Base-by-base conservation (phyloP, 2,888 invertebrate species). In the Lordiphosa andalusiaca region DNA sequence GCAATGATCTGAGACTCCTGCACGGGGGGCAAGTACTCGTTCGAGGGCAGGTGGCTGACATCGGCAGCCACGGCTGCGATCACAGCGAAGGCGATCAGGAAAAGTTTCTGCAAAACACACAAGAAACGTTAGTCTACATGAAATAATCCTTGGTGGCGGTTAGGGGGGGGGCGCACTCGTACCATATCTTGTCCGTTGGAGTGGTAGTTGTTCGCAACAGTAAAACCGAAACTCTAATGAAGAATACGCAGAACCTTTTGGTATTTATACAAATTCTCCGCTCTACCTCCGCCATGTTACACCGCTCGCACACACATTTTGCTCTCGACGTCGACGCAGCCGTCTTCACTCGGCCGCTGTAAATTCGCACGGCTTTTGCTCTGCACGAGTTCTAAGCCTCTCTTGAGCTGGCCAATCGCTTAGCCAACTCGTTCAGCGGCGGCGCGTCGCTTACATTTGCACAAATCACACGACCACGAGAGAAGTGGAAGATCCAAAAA, bases 181-280 rank as follows among this genome's bases (percentile, higher is more conserved):
- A 84, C 84, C 84, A 84, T 84, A 7, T 73, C 9, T 73, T 85
- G 53, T 66, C 63, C 68, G 67, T 62, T 63, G 56, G 65, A 44
- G 33, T 44, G 73, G 69, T 74, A 65, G 72, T 78, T 87, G 86
- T 77, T 86, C 72, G 86, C 86, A 76, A 70, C 73, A 73, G 73
- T 73, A 71, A 81, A 74, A 71, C 69, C 68, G 68, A 85, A 81
- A 82, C 85, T 86, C 80, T 75, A 77, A 87, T 87, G 87, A 75
- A 71, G 73, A 80, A 75, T 76, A 76, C 71, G 73, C 58, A 85
- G 81, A 84, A 85, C 75, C 69, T 84, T 86, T 75, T 71, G 81
- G 75, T 84, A 87, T 86, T 86, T 86, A 86, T 86, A 86, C 86
- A 82, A 57, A 83, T 78, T 80, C 73, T 84, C 59, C 72, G 70